phyloP scores from a whole-genome alignment of 2,888 invertebrate species.

The Epinotia ramella region DNA sequence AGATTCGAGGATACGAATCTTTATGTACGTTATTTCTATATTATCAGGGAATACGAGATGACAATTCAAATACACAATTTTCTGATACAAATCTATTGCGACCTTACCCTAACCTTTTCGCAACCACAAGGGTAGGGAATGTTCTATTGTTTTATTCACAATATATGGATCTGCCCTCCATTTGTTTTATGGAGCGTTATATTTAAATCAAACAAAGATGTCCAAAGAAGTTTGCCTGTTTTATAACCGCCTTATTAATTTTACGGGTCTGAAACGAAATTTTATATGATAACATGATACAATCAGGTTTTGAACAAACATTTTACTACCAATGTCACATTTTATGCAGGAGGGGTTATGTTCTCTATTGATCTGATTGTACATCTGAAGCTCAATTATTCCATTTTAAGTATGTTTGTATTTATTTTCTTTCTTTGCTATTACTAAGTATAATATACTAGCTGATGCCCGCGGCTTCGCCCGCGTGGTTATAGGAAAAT shows the following conservation, averaged over 20 bases:
- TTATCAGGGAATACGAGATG: slow-evolving; percentile 32
- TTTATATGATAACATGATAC: background rate
- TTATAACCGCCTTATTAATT: slow-evolving; percentile 8
- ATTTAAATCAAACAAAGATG: slow-evolving; percentile 22
- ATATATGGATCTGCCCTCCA: slow-evolving; percentile 43
- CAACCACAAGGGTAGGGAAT: slow-evolving; percentile 57
- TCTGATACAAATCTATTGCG: slow-evolving; percentile 44
- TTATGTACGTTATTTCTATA: slow-evolving; percentile 22
- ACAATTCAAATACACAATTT: slow-evolving; percentile 42
- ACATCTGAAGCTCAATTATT: too few species aligned
- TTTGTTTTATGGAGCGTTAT: slow-evolving; percentile 33
- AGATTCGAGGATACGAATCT: background rate
- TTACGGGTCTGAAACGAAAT: background rate
- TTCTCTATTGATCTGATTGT: too few species aligned
- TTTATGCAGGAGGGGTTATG: too few species aligned
- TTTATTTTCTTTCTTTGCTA: too few species aligned
- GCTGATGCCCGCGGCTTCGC: too few species aligned
- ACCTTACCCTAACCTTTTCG: slow-evolving; percentile 54
- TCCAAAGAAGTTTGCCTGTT: slow-evolving; percentile 18
- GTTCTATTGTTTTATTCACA: slow-evolving; percentile 60
- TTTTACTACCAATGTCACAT: too few species aligned
- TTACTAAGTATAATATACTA: too few species aligned
- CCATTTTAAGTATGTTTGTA: too few species aligned
- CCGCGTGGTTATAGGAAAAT: too few species aligned
- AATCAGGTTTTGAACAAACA: too few species aligned